Percentiles rank a stretch among this genome's conserved stretches.
Conservation (phyloP, 2,797 vertebrate genomes). For the Martes flavigula region DNA sequence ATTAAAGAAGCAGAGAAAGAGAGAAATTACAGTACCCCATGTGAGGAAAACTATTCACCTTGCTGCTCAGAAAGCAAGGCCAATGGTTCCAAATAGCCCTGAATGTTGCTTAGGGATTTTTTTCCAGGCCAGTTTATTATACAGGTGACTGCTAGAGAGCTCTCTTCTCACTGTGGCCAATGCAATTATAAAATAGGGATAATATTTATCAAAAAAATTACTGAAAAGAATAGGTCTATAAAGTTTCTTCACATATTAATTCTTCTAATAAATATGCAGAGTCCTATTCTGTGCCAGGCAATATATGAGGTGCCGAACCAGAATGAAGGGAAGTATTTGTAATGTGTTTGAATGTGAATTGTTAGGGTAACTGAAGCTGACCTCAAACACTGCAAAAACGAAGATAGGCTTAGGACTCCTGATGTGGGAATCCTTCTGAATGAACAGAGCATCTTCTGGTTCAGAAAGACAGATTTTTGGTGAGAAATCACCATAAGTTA, state of each 20-base stretch:
- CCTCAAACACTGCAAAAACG: neutral
- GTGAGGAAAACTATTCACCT: neutral
- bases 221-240: neutral
- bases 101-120: slow-evolving; percentile 12
- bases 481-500: neutral
- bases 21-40: neutral
- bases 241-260: neutral
- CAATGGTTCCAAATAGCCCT: neutral
- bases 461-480: neutral
- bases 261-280: neutral
- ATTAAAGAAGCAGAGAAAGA: neutral
- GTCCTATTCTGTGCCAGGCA: neutral
- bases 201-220: neutral
- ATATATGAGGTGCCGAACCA: neutral
- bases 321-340: neutral
- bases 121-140: neutral
- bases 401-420: neutral
- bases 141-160: neutral
- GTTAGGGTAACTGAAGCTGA: neutral
- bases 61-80: neutral
- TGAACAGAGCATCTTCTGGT: neutral
- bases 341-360: neutral
- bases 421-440: neutral
- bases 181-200: neutral
- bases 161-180: neutral